Evolutionary conservation across 2,888 invertebrate species (phyloP).

Genomic region (Platerodrilus igneus): DNA sequence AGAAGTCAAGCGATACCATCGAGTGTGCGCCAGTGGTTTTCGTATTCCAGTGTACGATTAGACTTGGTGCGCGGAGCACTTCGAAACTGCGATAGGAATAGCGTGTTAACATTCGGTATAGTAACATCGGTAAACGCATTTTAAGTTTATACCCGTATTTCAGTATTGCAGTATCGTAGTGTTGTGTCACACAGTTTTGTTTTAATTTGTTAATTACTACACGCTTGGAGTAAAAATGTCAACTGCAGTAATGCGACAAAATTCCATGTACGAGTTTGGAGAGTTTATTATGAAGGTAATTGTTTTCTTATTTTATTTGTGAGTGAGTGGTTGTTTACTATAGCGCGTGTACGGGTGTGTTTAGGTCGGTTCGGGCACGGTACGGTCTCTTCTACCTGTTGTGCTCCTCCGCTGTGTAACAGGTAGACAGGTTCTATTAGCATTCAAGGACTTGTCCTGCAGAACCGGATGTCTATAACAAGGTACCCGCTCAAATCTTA

Average conservation of each 20-base stretch:
- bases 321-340: slow-evolving; percentile 19
- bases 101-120: slow-evolving; percentile 54
- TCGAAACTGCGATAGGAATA: slow-evolving; percentile 54
- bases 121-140: slow-evolving; percentile 32
- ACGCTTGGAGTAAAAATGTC: slow-evolving; percentile 56
- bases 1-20: slow-evolving; percentile 21
- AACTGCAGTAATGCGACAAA: slow-evolving; percentile 72
- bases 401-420: slow-evolving; percentile 21
- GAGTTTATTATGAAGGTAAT: slow-evolving; percentile 71
- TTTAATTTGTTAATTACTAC: slow-evolving; percentile 7
- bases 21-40: slow-evolving; percentile 30
- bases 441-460: slow-evolving; percentile 32
- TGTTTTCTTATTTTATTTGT: slow-evolving; percentile 16
- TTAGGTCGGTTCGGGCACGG: slow-evolving; percentile 11
- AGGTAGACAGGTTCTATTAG: slow-evolving; percentile 28
- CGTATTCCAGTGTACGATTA: slow-evolving; percentile 52
- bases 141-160: slow-evolving; percentile 43
- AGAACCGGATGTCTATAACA: slow-evolving; percentile 29
- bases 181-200: slow-evolving; percentile 17
- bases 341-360: slow-evolving; percentile 14
- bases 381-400: slow-evolving; percentile 20
- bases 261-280: slow-evolving; percentile 71
- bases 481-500: slow-evolving; percentile 1
- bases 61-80: slow-evolving; percentile 57
- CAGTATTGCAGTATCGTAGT: slow-evolving; percentile 51